These are phyloP conservation scores for Gymnoscelis rufifasciata DNA, from an alignment of 2,888 invertebrate genomes.

Conservation along the genomic window DNA sequence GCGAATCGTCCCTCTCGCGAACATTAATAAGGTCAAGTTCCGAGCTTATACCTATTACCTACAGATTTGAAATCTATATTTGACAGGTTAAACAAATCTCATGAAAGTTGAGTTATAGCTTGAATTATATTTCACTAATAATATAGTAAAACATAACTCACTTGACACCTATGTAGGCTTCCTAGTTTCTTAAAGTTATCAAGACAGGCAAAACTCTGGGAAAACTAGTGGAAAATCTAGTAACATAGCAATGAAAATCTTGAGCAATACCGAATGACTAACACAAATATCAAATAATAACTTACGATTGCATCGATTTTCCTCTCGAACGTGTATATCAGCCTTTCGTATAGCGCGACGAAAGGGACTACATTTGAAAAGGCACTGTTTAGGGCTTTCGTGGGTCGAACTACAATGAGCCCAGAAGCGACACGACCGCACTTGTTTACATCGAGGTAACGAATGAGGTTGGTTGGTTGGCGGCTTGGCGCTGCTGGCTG, in stretches of 20 bases:
- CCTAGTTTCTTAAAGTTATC: too few relatives aligned
- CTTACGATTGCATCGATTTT: conserved; percentile 76
- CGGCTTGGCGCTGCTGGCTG: too few relatives aligned
- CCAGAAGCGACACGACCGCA: conserved; percentile 67
- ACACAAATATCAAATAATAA: conserved; percentile 28
- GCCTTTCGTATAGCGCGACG: conserved; percentile 56
- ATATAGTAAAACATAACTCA: too few relatives aligned
- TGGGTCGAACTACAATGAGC: conserved; percentile 73
- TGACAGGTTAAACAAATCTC: not conserved
- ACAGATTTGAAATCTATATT: not conserved
- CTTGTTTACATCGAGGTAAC: conserved; percentile 68
- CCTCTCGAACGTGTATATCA: conserved; percentile 61
- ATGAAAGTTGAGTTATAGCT: too few relatives aligned
- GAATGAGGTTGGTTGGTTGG: conserved; percentile 36
- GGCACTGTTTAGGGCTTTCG: conserved; percentile 73
- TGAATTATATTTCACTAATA: too few relatives aligned
- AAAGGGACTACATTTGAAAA: conserved; percentile 78
- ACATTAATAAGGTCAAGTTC: conserved; percentile 66
- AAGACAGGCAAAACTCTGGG: conserved; percentile 13
- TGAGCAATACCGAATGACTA: conserved; percentile 45
- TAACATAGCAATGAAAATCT: conserved; percentile 17
- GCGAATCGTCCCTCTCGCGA: too few relatives aligned
- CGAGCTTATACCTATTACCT: too few relatives aligned
- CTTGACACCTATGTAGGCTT: not conserved
- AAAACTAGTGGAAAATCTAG: conserved; percentile 17